Evolutionary conservation across 1,140 invertebrate species (phyloP), one percentile per base, ranked within the genome.

Genomic region (Drosophila varians): DNA sequence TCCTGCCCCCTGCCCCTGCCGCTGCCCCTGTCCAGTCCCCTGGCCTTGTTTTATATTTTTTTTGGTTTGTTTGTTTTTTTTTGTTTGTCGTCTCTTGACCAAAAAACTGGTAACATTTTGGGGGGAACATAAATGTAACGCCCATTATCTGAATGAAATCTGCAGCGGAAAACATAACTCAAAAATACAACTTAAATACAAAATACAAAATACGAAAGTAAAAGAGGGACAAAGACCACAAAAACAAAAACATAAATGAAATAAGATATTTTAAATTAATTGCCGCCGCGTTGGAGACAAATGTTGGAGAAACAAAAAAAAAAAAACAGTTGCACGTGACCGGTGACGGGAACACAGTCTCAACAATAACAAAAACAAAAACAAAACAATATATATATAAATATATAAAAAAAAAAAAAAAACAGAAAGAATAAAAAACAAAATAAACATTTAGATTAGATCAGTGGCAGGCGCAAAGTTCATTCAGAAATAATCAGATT

Each of bases 231-330:
- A 40, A 57, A 51, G 42, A 72, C 28, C 28, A 62, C 16, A 40
- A 57, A 58, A 57, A 80, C 57, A 84, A 58, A 60, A 57, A 82
- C 57, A 84, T 60, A 79, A 86, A 84, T 75, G 80, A 84, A 86
- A 84, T 86, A 84, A 84, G 80, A 83, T 83, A 83, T 83, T 83
- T 83, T 86, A 75, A 83, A 83, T 83, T 83, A 83, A 83, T 83
- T 83, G 79, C 70, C 80, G 62, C 23, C 31, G 66, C 53, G 21
- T 26, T 38, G 14, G 19, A 31, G 42, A 68, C 71, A 45, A 60
- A n/a, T n/a, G n/a, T n/a, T n/a, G n/a, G n/a, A n/a, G n/a, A n/a
- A n/a, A n/a, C n/a, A 26, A 42, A 40, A 47, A 46, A 28, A 53
- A 6, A 38, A 69, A 70, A 64, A 70, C 62, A 65, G 57, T 83